These are phyloP conservation scores for Homarus gammarus DNA, from an alignment of 2,888 invertebrate species.

Conservation along the genomic window DNA sequence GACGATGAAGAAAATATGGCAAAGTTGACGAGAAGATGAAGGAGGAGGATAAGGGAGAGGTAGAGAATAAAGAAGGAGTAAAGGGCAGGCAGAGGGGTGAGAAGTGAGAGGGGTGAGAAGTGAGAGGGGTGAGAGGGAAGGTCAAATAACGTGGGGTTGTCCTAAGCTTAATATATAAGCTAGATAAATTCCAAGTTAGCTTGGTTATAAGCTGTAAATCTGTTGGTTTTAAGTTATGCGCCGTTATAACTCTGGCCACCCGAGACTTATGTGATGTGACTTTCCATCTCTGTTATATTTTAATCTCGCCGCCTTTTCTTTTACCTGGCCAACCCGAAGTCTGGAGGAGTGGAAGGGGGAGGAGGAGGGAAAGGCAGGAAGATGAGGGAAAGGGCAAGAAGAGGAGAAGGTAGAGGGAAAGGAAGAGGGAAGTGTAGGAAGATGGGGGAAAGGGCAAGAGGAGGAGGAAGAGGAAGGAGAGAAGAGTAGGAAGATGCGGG, in stretches of 20 bases:
- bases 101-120: neutral
- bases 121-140: neutral
- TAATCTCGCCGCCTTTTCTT: slow-evolving; percentile 27
- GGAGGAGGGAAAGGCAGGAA: neutral
- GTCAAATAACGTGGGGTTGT: slow-evolving; percentile 5
- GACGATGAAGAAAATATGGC: neutral
- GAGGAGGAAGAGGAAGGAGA: neutral
- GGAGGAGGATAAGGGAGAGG: neutral
- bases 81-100: neutral
- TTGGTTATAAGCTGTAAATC: slow-evolving; percentile 55
- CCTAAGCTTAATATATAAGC: slow-evolving; percentile 42
- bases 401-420: neutral
- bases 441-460: neutral
- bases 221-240: slow-evolving; percentile 38
- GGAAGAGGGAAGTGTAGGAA: neutral
- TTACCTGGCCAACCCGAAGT: neutral
- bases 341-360: neutral
- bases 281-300: slow-evolving; percentile 34
- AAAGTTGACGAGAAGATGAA: neutral
- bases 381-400: neutral
- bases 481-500: no score
- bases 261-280: slow-evolving; percentile 21
- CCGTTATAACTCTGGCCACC: slow-evolving; percentile 33
- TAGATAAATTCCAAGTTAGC: slow-evolving; percentile 56
- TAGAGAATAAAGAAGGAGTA: neutral